phyloP scores from a whole-genome alignment of 2,888 invertebrate species.

The Amphipoea oculea region DNA sequence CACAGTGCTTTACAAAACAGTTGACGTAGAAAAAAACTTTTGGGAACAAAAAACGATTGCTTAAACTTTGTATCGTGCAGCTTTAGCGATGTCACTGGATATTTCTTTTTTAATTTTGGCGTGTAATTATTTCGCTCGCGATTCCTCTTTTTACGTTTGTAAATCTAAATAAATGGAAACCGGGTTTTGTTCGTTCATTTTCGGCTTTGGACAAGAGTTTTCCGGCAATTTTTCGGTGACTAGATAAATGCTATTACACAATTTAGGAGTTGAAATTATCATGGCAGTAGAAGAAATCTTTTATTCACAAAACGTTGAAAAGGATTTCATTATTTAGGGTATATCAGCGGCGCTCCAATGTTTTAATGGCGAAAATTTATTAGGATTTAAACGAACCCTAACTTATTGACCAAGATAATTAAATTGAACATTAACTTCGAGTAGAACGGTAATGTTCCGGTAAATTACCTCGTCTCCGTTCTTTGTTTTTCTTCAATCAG shows the following conservation, averaged over 20 bases:
- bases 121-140: slow-evolving; percentile 67
- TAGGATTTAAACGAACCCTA: slow-evolving; percentile 45
- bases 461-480: slow-evolving; percentile 39
- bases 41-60: slow-evolving; percentile 45
- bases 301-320: slow-evolving; percentile 25
- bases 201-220: slow-evolving; percentile 39
- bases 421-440: slow-evolving; percentile 57
- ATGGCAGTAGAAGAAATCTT: slow-evolving; percentile 11
- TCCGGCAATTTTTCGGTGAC: slow-evolving; percentile 53
- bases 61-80: slow-evolving; percentile 63
- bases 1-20: slow-evolving; percentile 60
- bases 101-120: slow-evolving; percentile 66
- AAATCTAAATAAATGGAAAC: slow-evolving; percentile 66
- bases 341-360: slow-evolving; percentile 5
- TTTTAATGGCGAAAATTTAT: slow-evolving; percentile 46
- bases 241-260: slow-evolving; percentile 51
- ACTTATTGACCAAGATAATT: slow-evolving; percentile 61
- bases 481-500: slow-evolving; percentile 52
- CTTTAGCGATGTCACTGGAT: slow-evolving; percentile 55
- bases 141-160: slow-evolving; percentile 62
- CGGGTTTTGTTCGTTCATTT: slow-evolving; percentile 53
- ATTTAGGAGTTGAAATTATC: slow-evolving; percentile 30
- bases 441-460: slow-evolving; percentile 43
- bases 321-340: slow-evolving; percentile 23
- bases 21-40: slow-evolving; percentile 62